A percentile compares a stretch with the other conserved stretches of the same genome.
These are phyloP conservation scores for Cephus runcator DNA, from an alignment of 2,888 invertebrate genomes.

Conservation along the genomic window DNA sequence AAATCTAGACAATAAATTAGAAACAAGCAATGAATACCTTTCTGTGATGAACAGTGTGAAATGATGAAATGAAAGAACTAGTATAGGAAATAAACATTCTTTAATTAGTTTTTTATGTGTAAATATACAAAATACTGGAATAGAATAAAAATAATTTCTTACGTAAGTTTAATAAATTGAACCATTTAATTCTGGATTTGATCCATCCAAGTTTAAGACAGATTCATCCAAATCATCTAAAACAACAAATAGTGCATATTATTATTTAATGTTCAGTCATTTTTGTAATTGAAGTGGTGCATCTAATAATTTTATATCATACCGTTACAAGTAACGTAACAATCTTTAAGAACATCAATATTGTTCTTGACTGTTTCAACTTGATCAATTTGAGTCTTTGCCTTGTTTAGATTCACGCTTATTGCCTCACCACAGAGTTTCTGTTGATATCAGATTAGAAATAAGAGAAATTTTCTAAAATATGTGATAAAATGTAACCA, in stretches of 20 bases:
- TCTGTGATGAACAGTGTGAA: slow-evolving; percentile 21
- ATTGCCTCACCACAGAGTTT: slow-evolving; percentile 24
- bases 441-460: slow-evolving; percentile 13
- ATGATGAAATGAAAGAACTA: neutral
- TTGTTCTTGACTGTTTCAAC: slow-evolving; percentile 35
- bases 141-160: neutral
- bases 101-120: neutral
- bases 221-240: neutral
- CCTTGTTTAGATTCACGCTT: slow-evolving; percentile 27
- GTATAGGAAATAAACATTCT: neutral
- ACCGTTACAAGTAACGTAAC: slow-evolving; percentile 21
- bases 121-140: neutral
- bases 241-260: neutral
- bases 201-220: neutral
- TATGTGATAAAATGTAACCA: neutral
- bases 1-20: slow-evolving; percentile 44
- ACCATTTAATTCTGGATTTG: neutral
- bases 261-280: neutral
- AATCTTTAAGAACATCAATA: slow-evolving; percentile 25
- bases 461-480: neutral
- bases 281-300: neutral
- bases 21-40: slow-evolving; percentile 29
- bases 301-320: slow-evolving; percentile 10
- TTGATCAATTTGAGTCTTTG: slow-evolving; percentile 30
- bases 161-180: neutral